Evolutionary conservation across 2,113 vertebrate genomes (phyloP), one percentile per base, ranked within the genome.

Genomic region (Gobius niger): DNA sequence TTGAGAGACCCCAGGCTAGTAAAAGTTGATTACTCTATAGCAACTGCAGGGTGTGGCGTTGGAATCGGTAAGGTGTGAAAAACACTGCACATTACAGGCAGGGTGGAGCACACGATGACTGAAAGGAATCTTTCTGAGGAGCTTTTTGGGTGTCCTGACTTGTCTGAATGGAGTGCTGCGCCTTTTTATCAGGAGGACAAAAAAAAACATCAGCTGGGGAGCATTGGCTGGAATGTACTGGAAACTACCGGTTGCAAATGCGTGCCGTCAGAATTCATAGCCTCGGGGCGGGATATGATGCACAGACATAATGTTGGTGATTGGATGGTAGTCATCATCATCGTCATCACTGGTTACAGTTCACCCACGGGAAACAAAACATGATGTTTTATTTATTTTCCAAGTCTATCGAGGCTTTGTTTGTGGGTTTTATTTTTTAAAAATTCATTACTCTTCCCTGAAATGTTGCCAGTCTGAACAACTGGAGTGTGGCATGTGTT

Each of bases 281-380:
- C 87, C 82, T 52, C 68, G 7, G 15, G 87, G 80, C 12, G 47
- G 70, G 78, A 85, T 77, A 50, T 70, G 77, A 74, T 63, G 76
- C 67, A 86, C 82, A 88, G 84, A 85, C 74, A 73, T 86, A 79
- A 85, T 87, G 81, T 88, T 76, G 76, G 81, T 71, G 79, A 86
- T 88, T 71, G 42, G 65, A 74, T 51, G 49, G 69, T 70, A 76
- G 42, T 70, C 70, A 85, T 84, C 68, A 73, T 76, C 56, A 67
- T 59, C 78, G 61, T 34, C 24, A 34, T 34, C 3, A 34, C 24
- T 75, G 70, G 77, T 52, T 78, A 70, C 72, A 63, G 59, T 67
- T 68, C 65, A 51, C 44, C 60, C 72, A 71, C 16, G 8, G 44
- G 72, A 42, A 64, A 47, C 50, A 70, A 77, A 74, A 68, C 72